Conservation (phyloP, 2,113 vertebrate genomes). For the Pagrus major region DNA sequence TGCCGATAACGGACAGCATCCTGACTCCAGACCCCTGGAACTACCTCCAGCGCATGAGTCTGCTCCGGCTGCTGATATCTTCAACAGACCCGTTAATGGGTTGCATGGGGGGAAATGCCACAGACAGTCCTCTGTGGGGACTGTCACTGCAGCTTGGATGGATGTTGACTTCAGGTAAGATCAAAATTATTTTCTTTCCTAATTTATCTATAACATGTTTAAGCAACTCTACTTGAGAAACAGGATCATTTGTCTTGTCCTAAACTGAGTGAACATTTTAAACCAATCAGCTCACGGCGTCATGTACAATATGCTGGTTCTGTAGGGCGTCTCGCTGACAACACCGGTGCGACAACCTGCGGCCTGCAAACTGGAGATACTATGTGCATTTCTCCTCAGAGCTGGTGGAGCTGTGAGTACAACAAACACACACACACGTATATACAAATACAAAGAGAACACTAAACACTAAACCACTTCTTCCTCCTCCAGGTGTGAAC, state of each 20-base stretch:
- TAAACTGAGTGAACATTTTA: background rate
- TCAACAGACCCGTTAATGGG: constrained; percentile 84
- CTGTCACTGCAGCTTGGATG: constrained; percentile 89
- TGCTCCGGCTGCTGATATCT: constrained; percentile 85
- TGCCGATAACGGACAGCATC: constrained; percentile 64
- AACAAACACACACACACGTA: background rate
- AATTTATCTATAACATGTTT: background rate
- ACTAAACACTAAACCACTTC: background rate
- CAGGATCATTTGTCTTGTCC: accelerated
- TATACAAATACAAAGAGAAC: background rate
- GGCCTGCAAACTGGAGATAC: constrained; percentile 65
- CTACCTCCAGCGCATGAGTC: constrained; percentile 84
- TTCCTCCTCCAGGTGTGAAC: constrained; percentile 72
- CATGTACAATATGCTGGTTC: background rate
- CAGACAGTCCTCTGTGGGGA: constrained; percentile 88
- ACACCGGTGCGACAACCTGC: constrained; percentile 67
- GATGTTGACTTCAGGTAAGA: constrained; percentile 88
- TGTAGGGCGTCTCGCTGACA: constrained; percentile 77
- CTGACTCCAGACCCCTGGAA: constrained; percentile 85
- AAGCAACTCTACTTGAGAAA: background rate
- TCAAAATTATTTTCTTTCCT: background rate
- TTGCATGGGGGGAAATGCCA: constrained; percentile 77
- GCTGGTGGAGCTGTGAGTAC: constrained; percentile 82
- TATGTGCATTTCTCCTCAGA: constrained; percentile 75
- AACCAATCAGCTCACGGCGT: background rate